These are phyloP conservation scores for Erpetoichthys calabaricus DNA, from an alignment of 2,797 vertebrate species.

Conservation along the genomic window DNA sequence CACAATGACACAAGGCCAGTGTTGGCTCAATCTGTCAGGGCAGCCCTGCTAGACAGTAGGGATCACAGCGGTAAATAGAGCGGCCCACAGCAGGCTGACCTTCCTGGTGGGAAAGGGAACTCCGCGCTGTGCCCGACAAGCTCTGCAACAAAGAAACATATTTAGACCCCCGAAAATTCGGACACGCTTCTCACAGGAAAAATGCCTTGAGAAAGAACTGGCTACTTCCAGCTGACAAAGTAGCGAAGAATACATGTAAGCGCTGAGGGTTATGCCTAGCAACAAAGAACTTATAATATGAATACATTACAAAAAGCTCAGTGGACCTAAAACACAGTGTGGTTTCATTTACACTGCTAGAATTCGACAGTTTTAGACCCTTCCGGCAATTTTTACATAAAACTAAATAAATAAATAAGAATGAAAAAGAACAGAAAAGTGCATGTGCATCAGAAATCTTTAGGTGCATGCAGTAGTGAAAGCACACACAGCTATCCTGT, in stretches of 20 bases:
- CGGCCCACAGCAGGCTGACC: constrained; percentile 49
- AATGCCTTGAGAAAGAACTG: constrained; percentile 41
- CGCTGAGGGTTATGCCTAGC: constrained; percentile 10
- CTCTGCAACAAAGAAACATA: constrained; percentile 57
- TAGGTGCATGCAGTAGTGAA: too few species aligned
- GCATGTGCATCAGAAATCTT: too few species aligned
- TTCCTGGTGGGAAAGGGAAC: constrained; percentile 61
- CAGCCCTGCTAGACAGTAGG: constrained; percentile 47
- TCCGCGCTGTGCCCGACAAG: constrained; percentile 53
- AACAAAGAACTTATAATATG: constrained; percentile 15
- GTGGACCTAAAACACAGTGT: constrained; percentile 3
- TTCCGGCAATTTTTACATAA: background rate
- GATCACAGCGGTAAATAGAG: constrained; percentile 46
- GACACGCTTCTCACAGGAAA: constrained; percentile 63
- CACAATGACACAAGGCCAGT: constrained; percentile 42
- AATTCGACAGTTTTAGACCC: constrained; percentile 2
- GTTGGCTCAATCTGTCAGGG: constrained; percentile 49
- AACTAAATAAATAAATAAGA: too few species aligned
- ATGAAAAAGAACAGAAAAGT: too few species aligned
- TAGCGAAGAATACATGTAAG: constrained; percentile 10
- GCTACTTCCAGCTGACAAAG: constrained; percentile 27
- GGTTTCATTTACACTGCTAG: constrained; percentile 7
- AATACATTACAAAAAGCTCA: constrained; percentile 13
- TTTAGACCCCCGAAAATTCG: constrained; percentile 45
- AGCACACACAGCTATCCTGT: too few species aligned